Percentiles rank a stretch among this genome's conserved stretches.
These are phyloP conservation scores for Eidolon dupreanum DNA, from an alignment of 2,797 vertebrate genomes.

Conservation along the genomic window DNA sequence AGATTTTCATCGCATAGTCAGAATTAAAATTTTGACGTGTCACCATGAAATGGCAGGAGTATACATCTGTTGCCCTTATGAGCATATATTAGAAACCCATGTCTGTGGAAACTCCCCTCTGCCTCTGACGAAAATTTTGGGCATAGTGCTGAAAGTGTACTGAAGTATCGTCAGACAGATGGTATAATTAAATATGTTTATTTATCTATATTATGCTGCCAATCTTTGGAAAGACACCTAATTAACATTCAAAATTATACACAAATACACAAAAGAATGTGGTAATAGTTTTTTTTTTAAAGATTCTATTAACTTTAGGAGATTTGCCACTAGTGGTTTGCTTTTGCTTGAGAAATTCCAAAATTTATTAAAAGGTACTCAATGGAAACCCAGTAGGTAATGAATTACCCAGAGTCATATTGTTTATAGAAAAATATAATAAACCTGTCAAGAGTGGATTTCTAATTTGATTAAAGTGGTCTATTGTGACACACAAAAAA, in stretches of 20 bases:
- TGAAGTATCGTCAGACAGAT: conserved; percentile 68
- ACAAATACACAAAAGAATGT: background rate
- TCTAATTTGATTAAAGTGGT: conserved; percentile 52
- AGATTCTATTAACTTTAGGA: background rate
- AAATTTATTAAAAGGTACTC: background rate
- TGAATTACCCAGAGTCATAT: background rate
- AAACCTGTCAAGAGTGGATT: background rate
- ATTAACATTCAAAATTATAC: conserved; percentile 25
- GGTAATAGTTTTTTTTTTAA: background rate
- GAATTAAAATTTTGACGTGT: conserved; percentile 61
- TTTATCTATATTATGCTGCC: conserved; percentile 56
- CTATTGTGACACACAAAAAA: background rate
- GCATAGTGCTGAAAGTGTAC: conserved; percentile 49
- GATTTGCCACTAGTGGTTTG: background rate
- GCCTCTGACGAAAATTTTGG: conserved; percentile 47
- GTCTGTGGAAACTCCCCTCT: conserved; percentile 20
- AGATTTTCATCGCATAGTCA: conserved; percentile 51
- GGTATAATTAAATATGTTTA: conserved; percentile 72
- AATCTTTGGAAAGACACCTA: conserved; percentile 50
- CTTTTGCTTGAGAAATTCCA: background rate
- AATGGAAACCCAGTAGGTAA: conserved; percentile 30
- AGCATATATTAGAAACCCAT: conserved; percentile 49
- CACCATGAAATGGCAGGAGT: conserved; percentile 48
- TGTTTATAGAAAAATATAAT: conserved; percentile 17
- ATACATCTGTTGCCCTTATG: conserved; percentile 60